A percentile compares a stretch with the other conserved stretches of the same genome.
Conservation (phyloP, 2,113 vertebrate species). For the Syrrhaptes paradoxus region DNA sequence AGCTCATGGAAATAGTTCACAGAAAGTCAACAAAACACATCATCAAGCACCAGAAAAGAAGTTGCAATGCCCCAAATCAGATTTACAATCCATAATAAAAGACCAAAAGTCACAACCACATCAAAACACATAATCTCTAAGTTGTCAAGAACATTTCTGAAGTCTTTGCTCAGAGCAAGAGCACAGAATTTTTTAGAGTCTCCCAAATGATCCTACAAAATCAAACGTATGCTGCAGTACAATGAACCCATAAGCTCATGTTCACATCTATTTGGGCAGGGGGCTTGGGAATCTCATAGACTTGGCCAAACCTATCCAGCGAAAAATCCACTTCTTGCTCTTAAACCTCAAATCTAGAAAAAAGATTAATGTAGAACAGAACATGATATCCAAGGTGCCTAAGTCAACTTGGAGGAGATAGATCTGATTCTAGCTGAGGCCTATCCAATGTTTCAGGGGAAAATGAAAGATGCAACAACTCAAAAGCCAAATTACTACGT, state of each 20-base stretch:
- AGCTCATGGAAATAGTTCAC: neutral
- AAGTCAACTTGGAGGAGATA: neutral
- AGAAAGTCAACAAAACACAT: neutral
- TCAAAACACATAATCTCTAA: neutral
- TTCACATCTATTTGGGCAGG: neutral
- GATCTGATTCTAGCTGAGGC: neutral
- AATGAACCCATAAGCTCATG: neutral
- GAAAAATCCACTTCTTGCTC: neutral
- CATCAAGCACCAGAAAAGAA: neutral
- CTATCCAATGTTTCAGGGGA: neutral
- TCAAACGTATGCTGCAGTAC: neutral
- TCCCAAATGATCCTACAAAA: neutral
- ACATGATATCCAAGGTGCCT: neutral
- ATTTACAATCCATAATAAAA: neutral
- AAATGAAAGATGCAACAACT: neutral
- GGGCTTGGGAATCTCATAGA: neutral
- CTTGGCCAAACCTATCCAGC: neutral
- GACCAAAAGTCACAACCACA: neutral
- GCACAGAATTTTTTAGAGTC: neutral
- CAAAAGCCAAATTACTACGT: neutral
- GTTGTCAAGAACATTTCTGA: neutral
- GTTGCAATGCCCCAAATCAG: neutral
- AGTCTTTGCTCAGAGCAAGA: neutral
- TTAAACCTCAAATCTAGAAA: neutral
- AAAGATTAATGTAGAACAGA: neutral